Percentiles rank a stretch among this genome's conserved stretches.
Conservation (phyloP, 2,888 invertebrate genomes). For the Anthrax anthrax region DNA sequence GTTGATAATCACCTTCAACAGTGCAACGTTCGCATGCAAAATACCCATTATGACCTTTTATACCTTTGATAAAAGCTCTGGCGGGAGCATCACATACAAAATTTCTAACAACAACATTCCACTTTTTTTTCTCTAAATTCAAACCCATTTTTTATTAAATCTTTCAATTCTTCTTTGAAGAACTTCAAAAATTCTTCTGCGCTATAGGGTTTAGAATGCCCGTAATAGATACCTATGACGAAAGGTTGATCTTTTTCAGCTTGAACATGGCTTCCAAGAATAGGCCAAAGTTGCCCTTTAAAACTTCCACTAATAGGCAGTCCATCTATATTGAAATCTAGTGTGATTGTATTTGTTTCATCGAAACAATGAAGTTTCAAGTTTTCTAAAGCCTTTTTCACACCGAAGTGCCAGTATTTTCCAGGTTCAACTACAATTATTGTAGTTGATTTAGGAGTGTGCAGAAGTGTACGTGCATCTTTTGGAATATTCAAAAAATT, state of each 20-base stretch:
- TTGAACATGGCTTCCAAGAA: background rate
- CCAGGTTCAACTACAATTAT: background rate
- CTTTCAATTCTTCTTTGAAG: constrained; percentile 1
- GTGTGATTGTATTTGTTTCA: background rate
- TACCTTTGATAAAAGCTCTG: constrained; percentile 2
- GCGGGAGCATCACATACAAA: constrained; percentile 4
- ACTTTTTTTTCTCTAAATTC: background rate
- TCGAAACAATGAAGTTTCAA: background rate
- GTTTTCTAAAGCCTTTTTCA: background rate
- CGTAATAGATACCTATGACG: constrained; percentile 3
- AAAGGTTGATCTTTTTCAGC: background rate
- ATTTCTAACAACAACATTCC: background rate
- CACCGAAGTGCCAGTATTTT: constrained; percentile 2
- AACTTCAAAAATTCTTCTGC: background rate
- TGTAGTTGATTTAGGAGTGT: background rate
- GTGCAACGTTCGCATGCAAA: constrained; percentile 1
- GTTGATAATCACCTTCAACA: constrained; percentile 1
- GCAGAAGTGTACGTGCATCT: constrained; percentile 1
- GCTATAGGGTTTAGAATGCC: background rate
- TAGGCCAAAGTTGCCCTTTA: constrained; percentile 4
- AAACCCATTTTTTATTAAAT: background rate
- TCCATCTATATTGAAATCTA: constrained; percentile 4
- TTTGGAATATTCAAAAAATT: background rate
- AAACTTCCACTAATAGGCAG: constrained; percentile 2
- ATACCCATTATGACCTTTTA: constrained; percentile 3